Base-by-base conservation (phyloP, 2,113 vertebrate genomes). In the Mirza zaza region DNA sequence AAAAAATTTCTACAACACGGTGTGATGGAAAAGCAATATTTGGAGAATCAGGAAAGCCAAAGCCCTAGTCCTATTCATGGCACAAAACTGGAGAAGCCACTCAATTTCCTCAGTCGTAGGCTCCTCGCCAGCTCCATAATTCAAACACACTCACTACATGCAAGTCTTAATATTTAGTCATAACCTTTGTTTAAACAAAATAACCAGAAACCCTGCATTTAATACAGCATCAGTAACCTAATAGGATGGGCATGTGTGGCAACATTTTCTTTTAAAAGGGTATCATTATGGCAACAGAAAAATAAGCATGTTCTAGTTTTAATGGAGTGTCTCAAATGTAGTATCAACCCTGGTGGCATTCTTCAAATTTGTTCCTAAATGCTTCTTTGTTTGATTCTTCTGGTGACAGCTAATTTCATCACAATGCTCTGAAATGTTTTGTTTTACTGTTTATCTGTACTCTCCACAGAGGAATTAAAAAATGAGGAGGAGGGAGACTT, bases 351-450 rank as follows among this genome's bases (percentile, higher is more conserved):
- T 63, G 36, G 85, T 3, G 42, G 9, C 1, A 57, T 87, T 97
- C 59, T 97, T 55, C 68, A 73, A 84, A 84, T n/a, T 88, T 96
- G 65, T 73, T 48, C 75, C 7, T 76, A 81, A 81, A 80, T 61
- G 83, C 68, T 81, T 29, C 48, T 96, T 94, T 89, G 34, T 93
- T 75, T 92, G 48, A 18, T 86, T 59, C 71, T 95, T 68, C 5
- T 8, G 15, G 68, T 85, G 84, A 89, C 10, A 89, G 61, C 65
- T 96, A 25, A 36, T n/a, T 81, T n/a, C 87, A 8, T 96, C 61
- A 68, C 29, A 96, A 91, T 70, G 70, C 27, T 96, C 81, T 97
- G 3, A 89, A 92, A 96, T 15, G 0, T 81, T 96, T 70, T 94
- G 2, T 68, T 88, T 84, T 63, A 94, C 8, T 17, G 92, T 6